These are phyloP conservation scores for Apteryx owenii DNA, from an alignment of 2,113 vertebrate species.

Conservation along the genomic window DNA sequence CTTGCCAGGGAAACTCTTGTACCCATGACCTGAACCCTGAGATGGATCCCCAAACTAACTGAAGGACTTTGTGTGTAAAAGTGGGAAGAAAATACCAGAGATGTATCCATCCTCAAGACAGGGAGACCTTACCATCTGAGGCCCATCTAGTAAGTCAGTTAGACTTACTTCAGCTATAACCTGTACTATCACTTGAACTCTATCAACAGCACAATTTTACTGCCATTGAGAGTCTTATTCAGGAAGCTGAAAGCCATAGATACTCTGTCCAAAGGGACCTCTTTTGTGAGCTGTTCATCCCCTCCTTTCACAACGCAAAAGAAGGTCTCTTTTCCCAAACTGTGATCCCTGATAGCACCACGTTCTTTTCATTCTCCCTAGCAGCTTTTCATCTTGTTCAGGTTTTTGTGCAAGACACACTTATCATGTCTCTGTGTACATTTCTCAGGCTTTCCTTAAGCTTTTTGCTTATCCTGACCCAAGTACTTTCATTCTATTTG, in stretches of 20 bases:
- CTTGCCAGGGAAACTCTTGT: neutral
- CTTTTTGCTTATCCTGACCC: neutral
- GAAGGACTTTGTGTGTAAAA: neutral
- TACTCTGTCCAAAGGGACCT: neutral
- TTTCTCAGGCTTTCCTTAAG: too few relatives aligned
- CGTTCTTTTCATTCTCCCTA: neutral
- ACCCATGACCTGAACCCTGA: neutral
- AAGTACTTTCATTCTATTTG: neutral
- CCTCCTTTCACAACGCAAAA: neutral
- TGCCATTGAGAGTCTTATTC: neutral
- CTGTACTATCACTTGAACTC: neutral
- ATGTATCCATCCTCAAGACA: rapidly evolving
- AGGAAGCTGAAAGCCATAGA: neutral
- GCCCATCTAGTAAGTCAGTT: neutral
- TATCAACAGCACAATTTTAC: neutral
- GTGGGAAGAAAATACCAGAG: neutral
- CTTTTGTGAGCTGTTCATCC: neutral
- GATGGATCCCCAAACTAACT: neutral
- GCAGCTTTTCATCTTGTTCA: neutral
- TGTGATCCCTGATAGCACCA: neutral
- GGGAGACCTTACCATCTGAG: neutral
- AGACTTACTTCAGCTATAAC: neutral
- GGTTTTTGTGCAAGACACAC: neutral
- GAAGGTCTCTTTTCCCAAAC: neutral
- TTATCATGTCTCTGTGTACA: neutral